A percentile compares a stretch with the other conserved stretches of the same genome.
Evolutionary conservation across 1,140 invertebrate genomes (phyloP).

Genomic region (Apolygus lucorum): DNA sequence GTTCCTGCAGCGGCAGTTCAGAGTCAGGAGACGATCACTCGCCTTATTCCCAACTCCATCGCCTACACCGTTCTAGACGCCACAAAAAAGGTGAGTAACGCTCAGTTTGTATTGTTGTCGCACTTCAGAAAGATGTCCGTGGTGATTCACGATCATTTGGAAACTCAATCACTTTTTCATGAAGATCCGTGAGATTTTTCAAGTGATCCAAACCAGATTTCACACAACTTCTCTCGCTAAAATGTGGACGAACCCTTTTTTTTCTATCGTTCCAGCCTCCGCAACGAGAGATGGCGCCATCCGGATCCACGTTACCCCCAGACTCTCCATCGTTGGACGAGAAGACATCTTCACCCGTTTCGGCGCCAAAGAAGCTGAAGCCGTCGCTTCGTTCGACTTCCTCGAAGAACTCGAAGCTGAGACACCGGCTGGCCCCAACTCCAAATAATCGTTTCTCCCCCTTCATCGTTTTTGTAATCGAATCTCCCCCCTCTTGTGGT

Average conservation of each 20-base stretch:
- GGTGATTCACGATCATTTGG: too few relatives aligned
- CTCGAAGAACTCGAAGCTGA: conserved; percentile 49
- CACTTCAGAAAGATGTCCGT: not conserved
- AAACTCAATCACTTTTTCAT: too few relatives aligned
- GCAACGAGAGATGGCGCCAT: conserved; percentile 47
- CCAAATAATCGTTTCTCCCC: conserved; percentile 3
- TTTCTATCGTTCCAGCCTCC: conserved; percentile 40
- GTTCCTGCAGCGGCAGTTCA: conserved; percentile 41
- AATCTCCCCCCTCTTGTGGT: too few relatives aligned
- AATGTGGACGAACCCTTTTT: too few relatives aligned
- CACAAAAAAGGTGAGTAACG: conserved; percentile 61
- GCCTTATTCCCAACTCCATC: conserved; percentile 59
- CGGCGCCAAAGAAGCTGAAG: conserved; percentile 65
- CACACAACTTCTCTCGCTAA: too few relatives aligned
- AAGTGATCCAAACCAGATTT: too few relatives aligned
- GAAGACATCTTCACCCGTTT: conserved; percentile 65
- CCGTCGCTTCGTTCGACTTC: conserved; percentile 69
- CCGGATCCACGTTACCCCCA: conserved; percentile 43
- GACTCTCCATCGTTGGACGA: conserved; percentile 61
- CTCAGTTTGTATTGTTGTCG: not conserved
- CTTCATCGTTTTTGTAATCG: too few relatives aligned
- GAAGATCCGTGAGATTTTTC: too few relatives aligned
- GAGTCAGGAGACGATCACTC: conserved; percentile 48
- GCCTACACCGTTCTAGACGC: conserved; percentile 56
- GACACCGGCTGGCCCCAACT: not conserved